A percentile compares a stretch with the other conserved stretches of the same genome.
Conservation (phyloP, 1,140 invertebrate species). For the Stegodyphus dumicola region DNA sequence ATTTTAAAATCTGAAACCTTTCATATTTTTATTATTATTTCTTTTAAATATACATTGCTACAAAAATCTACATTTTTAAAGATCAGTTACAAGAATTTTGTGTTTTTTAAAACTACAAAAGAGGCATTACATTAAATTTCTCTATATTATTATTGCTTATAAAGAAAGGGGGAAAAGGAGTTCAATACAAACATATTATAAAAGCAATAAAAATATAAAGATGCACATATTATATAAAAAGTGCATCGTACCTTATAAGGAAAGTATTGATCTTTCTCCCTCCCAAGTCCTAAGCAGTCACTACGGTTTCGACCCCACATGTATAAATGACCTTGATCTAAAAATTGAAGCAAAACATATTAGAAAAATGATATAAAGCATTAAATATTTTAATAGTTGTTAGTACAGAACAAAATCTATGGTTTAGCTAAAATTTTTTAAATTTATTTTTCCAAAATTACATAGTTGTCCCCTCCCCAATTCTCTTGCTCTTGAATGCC, state of each 20-base stretch:
- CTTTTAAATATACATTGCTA: background rate
- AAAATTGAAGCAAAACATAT: background rate
- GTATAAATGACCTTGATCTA: constrained; percentile 79
- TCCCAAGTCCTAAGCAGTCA: constrained; percentile 84
- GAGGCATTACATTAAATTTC: too few relatives aligned
- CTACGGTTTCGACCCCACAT: constrained; percentile 90
- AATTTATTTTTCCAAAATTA: too few relatives aligned
- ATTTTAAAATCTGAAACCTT: too few relatives aligned
- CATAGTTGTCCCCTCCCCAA: too few relatives aligned
- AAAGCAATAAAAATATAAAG: background rate
- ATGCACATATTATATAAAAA: background rate
- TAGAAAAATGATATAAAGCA: too few relatives aligned
- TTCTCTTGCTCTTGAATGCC: too few relatives aligned
- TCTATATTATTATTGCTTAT: too few relatives aligned
- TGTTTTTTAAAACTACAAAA: too few relatives aligned
- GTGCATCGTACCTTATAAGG: constrained; percentile 78
- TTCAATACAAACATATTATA: background rate
- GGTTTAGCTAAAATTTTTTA: too few relatives aligned
- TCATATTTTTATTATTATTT: too few relatives aligned
- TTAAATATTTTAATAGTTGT: too few relatives aligned
- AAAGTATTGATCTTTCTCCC: constrained; percentile 85
- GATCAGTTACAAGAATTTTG: background rate
- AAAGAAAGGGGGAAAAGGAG: background rate
- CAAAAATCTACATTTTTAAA: background rate
- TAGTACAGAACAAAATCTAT: too few relatives aligned